Conservation (phyloP, 2,113 vertebrate species). For the Riparia riparia region DNA sequence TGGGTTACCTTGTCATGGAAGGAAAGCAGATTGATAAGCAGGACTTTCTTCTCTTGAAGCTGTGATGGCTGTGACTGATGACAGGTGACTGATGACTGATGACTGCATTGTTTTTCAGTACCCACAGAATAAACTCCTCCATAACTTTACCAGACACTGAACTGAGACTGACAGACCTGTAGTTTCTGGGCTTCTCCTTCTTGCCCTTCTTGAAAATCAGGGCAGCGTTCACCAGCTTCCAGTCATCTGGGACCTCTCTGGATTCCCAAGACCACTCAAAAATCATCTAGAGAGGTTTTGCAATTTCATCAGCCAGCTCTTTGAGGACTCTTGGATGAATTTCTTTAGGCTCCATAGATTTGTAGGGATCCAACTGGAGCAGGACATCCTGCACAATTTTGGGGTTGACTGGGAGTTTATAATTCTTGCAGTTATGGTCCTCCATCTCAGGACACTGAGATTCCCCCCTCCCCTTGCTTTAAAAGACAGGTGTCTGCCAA, state of each 20-base stretch:
- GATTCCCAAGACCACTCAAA: background rate
- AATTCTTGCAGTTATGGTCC: background rate
- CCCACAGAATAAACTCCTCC: background rate
- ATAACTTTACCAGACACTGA: too few relatives aligned
- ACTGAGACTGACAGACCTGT: background rate
- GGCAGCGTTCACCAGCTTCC: background rate
- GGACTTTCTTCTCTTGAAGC: background rate
- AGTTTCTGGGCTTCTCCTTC: background rate
- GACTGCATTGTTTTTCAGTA: background rate
- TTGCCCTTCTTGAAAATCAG: background rate
- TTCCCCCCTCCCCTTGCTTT: background rate
- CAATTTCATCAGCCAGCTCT: background rate
- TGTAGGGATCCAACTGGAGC: background rate
- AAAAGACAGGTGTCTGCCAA: background rate
- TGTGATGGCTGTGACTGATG: background rate
- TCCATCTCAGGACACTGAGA: background rate
- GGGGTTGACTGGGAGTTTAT: background rate
- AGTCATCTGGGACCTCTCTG: too few relatives aligned
- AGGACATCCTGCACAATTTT: background rate
- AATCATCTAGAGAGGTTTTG: background rate
- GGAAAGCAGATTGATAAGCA: background rate
- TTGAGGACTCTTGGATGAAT: background rate
- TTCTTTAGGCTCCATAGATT: background rate
- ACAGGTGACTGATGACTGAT: background rate
- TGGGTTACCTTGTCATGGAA: too few relatives aligned